These are phyloP conservation scores for Maconellicoccus hirsutus DNA, from an alignment of 1,140 invertebrate species.

Conservation along the genomic window DNA sequence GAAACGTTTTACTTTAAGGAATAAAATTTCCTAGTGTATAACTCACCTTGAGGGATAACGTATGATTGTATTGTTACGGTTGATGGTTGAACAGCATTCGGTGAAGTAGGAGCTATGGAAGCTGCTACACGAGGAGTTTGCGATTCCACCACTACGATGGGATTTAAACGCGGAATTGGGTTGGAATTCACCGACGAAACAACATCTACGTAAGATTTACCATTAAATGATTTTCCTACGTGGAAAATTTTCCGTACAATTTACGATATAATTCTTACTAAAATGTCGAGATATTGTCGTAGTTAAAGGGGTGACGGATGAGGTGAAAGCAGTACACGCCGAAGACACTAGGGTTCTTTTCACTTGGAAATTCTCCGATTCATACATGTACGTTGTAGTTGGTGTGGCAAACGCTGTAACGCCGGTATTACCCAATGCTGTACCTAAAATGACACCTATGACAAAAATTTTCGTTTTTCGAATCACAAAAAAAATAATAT, in stretches of 20 bases:
- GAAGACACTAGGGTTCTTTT: conserved; percentile 12
- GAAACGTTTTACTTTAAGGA: too few relatives aligned
- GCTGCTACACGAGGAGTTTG: not conserved
- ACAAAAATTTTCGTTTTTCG: not conserved
- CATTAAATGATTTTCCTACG: too few relatives aligned
- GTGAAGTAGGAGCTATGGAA: not conserved
- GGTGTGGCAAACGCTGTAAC: not conserved
- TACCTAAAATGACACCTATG: not conserved
- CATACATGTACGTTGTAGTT: not conserved
- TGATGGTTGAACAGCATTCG: not conserved
- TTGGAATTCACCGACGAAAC: not conserved
- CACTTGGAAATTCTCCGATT: conserved; percentile 10
- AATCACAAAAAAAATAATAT: not conserved
- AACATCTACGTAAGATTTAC: not conserved
- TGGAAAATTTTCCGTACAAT: not conserved
- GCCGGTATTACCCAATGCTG: not conserved
- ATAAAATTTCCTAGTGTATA: too few relatives aligned
- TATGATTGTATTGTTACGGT: conserved; percentile 1
- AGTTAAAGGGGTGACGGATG: not conserved
- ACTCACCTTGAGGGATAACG: conserved; percentile 1
- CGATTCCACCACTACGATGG: not conserved
- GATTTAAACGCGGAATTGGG: not conserved
- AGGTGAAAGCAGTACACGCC: not conserved
- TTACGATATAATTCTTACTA: not conserved
- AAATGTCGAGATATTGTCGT: conserved; percentile 5